phyloP scores from a whole-genome alignment of 2,888 invertebrate species.

The Cordilura impudica region DNA sequence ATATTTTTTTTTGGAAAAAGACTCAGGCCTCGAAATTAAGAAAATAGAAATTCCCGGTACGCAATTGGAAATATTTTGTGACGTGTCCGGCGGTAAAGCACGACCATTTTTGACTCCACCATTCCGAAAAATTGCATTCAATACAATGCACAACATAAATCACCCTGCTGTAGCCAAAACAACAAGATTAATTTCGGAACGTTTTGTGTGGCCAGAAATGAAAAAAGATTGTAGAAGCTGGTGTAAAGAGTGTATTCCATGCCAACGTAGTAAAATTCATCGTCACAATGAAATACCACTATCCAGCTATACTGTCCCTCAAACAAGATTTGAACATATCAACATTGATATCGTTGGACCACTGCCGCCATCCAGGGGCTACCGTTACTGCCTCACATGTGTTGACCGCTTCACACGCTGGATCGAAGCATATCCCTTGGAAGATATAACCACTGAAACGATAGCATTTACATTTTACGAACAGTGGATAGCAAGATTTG shows the following conservation, averaged over 20 bases:
- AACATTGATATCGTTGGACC: not conserved
- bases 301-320: not conserved
- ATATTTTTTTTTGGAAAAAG: not conserved
- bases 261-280: not conserved
- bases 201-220: conserved; percentile 28
- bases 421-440: conserved; percentile 64
- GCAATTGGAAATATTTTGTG: conserved; percentile 29
- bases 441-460: conserved; percentile 55
- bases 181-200: not conserved
- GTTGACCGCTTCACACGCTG: conserved; percentile 64
- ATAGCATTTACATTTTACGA: conserved; percentile 59
- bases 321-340: not conserved
- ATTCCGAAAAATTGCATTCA: conserved; percentile 31
- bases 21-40: conserved; percentile 2
- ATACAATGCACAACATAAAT: conserved; percentile 22
- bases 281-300: not conserved
- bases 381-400: conserved; percentile 70
- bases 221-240: conserved; percentile 22
- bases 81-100: conserved; percentile 16
- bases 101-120: conserved; percentile 35
- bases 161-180: conserved; percentile 28
- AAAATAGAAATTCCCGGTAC: conserved; percentile 7
- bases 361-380: conserved; percentile 62
- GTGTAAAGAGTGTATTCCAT: not conserved
- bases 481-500: not conserved